Conservation (phyloP, 2,113 vertebrate genomes). For the Amazona guildingii region DNA sequence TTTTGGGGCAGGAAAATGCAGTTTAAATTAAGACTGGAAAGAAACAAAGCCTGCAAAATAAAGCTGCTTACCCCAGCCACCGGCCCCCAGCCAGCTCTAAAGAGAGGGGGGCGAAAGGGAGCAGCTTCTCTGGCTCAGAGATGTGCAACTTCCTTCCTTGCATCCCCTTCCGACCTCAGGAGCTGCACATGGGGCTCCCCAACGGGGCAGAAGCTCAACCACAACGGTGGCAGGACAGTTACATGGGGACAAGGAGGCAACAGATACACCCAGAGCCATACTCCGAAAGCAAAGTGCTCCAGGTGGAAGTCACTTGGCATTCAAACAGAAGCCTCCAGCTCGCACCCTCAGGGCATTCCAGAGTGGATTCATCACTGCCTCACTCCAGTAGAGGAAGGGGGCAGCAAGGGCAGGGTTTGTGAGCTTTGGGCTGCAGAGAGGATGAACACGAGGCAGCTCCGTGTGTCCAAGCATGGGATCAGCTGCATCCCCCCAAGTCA, state of each 20-base stretch:
- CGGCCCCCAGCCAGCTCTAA: not conserved
- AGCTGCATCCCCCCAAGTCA: not conserved
- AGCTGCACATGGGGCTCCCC: not conserved
- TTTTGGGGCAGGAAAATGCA: not conserved
- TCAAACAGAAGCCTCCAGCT: not conserved
- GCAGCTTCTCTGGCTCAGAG: not conserved
- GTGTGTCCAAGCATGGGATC: accelerated
- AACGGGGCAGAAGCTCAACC: not conserved
- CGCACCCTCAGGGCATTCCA: not conserved
- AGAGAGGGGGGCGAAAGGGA: not conserved
- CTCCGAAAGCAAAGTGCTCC: not conserved
- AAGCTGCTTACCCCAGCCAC: not conserved
- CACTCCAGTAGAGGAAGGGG: not conserved
- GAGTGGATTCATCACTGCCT: not conserved
- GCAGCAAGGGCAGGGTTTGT: not conserved
- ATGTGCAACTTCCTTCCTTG: not conserved
- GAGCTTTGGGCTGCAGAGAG: not conserved
- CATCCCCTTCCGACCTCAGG: not conserved
- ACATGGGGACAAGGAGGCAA: not conserved
- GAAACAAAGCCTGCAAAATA: not conserved
- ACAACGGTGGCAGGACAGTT: not conserved
- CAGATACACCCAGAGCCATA: accelerated
- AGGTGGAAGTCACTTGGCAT: not conserved
- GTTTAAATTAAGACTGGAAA: not conserved
- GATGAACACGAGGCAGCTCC: not conserved